Evolutionary conservation across 2,888 invertebrate species (phyloP).

Genomic region (Caenorhabditis sp.): DNA sequence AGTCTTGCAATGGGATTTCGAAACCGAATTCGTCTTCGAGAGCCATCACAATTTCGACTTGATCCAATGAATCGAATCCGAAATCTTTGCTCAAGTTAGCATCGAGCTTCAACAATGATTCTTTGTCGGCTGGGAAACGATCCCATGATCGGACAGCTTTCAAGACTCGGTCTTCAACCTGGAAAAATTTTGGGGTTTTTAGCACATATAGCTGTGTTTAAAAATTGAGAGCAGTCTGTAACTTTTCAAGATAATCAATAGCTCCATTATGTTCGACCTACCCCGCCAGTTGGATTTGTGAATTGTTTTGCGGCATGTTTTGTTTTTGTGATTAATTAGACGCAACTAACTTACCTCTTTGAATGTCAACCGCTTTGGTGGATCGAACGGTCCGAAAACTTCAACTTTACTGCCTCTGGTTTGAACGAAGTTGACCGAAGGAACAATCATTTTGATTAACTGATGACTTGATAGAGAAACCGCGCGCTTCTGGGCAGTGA

Average conservation of each 20-base stretch:
- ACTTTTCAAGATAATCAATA: too few species aligned
- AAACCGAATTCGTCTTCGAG: conserved; percentile 95
- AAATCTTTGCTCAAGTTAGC: conserved; percentile 52
- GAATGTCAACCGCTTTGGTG: conserved; percentile 66
- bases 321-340: too few species aligned
- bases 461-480: conserved; percentile 5
- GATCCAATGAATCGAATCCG: conserved; percentile 60
- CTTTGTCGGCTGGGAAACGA: conserved; percentile 66
- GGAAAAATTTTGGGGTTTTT: conserved; percentile 15
- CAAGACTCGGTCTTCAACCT: conserved; percentile 67
- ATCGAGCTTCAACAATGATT: conserved; percentile 44
- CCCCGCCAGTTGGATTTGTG: too few species aligned
- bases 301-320: too few species aligned
- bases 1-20: conserved; percentile 56
- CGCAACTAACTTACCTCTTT: conserved; percentile 60
- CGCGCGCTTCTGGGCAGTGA: conserved; percentile 10
- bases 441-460: conserved; percentile 17
- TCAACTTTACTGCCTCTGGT: conserved; percentile 49
- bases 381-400: conserved; percentile 61
- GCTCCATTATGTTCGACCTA: too few species aligned
- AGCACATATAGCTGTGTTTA: too few species aligned
- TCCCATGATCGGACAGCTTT: conserved; percentile 69
- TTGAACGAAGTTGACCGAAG: conserved; percentile 28
- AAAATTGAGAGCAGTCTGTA: background rate
- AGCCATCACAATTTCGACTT: conserved; percentile 93